Evolutionary conservation across 64 coral and sea anemone species (phyloP).

Genomic region (Anthopleura sola): DNA sequence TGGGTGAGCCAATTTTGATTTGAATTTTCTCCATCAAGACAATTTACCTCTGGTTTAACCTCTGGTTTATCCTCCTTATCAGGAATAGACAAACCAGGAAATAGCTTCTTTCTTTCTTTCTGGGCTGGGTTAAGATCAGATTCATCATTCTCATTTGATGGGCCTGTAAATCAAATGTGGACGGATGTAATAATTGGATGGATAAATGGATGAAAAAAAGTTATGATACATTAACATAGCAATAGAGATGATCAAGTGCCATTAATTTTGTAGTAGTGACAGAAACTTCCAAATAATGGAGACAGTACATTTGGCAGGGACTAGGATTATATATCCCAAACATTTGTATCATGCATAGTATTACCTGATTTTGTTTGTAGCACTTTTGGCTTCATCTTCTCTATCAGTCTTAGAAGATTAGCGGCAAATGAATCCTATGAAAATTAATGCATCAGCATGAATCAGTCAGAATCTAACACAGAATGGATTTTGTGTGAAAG

Average conservation of each 20-base stretch:
- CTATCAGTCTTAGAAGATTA: slow-evolving; percentile 90
- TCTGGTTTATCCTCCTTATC: slow-evolving; percentile 50
- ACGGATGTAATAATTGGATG: too few relatives aligned
- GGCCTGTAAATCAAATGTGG: slow-evolving; percentile 27
- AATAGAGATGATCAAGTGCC: too few relatives aligned
- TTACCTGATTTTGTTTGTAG: slow-evolving; percentile 38
- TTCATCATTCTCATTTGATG: slow-evolving; percentile 35
- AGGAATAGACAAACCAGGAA: slow-evolving; percentile 81
- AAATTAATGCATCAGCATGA: neutral
- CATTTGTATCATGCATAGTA: too few relatives aligned
- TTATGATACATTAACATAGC: too few relatives aligned
- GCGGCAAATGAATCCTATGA: slow-evolving; percentile 83
- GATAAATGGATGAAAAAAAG: too few relatives aligned
- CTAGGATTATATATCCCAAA: too few relatives aligned
- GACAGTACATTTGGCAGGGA: too few relatives aligned
- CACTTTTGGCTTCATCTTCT: slow-evolving; percentile 86
- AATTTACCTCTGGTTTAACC: neutral
- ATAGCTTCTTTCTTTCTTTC: slow-evolving; percentile 65
- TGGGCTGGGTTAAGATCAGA: slow-evolving; percentile 18
- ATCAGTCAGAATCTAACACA: neutral
- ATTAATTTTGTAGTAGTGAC: too few relatives aligned
- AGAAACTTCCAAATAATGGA: too few relatives aligned
- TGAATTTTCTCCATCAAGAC: too few relatives aligned
- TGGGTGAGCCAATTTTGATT: too few relatives aligned
- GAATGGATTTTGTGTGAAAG: neutral